Percentiles rank a stretch among this genome's conserved stretches.
Conservation (phyloP, 2,888 invertebrate species). For the Papilio elwesi region DNA sequence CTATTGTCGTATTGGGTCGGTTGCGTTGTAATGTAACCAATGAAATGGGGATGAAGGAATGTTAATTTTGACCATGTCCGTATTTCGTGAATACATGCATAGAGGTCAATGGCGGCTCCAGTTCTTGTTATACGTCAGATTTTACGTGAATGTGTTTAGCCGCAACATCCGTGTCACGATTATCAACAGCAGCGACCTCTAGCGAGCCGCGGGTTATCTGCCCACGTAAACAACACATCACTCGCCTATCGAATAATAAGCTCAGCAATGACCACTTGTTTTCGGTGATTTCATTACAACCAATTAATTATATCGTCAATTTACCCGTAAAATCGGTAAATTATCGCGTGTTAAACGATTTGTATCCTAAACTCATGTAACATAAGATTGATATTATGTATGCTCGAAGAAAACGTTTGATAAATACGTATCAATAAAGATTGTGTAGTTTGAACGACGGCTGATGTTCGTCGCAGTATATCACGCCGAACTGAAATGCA, state of each 20-base stretch:
- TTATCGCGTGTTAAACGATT: background rate
- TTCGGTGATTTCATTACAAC: conserved; percentile 53
- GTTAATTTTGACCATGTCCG: no score
- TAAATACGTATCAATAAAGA: conserved; percentile 15
- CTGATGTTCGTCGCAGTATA: conserved; percentile 9
- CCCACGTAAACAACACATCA: conserved; percentile 55
- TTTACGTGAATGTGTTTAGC: conserved; percentile 26
- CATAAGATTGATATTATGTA: background rate
- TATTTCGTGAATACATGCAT: no score
- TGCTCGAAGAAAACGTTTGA: background rate
- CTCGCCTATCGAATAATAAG: conserved; percentile 46
- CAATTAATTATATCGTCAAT: conserved; percentile 41
- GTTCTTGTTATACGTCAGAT: background rate
- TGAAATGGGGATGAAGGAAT: no score
- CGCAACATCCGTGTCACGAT: conserved; percentile 41
- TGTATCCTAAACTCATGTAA: background rate
- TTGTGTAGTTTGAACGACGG: background rate
- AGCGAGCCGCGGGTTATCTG: conserved; percentile 57
- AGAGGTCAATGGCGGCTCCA: no score
- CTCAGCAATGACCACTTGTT: conserved; percentile 48
- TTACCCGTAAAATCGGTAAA: conserved; percentile 39
- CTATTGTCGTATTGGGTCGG: no score
- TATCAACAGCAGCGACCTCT: conserved; percentile 56
- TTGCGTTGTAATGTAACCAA: no score
- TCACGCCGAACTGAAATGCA: conserved; percentile 7